Evolutionary conservation across 2,888 invertebrate genomes (phyloP).

Genomic region (Patella pellucida): DNA sequence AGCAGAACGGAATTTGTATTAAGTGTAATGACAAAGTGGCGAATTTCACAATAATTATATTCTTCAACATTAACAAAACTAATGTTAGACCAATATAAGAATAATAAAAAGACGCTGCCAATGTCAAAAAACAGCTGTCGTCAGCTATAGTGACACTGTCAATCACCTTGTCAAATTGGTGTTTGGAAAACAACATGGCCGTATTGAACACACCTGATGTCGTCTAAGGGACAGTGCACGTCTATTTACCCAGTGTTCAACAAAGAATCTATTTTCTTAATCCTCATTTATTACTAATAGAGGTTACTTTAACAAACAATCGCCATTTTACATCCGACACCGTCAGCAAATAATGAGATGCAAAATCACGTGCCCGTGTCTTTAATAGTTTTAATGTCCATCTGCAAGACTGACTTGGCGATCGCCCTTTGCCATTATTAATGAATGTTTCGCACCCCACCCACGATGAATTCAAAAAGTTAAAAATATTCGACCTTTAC

Average conservation of each 20-base stretch:
- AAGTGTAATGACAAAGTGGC: too few relatives aligned
- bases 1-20: too few relatives aligned
- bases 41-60: too few relatives aligned
- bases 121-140: constrained; percentile 1
- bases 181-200: neutral
- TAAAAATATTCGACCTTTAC: too few relatives aligned
- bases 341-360: neutral
- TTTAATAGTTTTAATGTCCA: constrained; percentile 8
- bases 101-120: constrained; percentile 2
- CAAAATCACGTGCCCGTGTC: neutral
- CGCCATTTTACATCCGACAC: neutral
- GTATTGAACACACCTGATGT: neutral
- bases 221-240: neutral
- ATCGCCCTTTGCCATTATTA: too few relatives aligned
- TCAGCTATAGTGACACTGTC: neutral
- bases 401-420: neutral
- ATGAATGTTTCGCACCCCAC: too few relatives aligned
- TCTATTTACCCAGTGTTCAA: neutral
- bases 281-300: constrained; percentile 4
- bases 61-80: too few relatives aligned
- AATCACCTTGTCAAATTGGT: constrained; percentile 2
- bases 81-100: too few relatives aligned
- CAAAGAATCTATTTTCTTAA: constrained; percentile 10
- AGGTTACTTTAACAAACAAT: neutral
- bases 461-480: too few relatives aligned